Evolutionary conservation across 92 coral and sea anemone species (phyloP).

Genomic region (Epizoanthus ramosus): DNA sequence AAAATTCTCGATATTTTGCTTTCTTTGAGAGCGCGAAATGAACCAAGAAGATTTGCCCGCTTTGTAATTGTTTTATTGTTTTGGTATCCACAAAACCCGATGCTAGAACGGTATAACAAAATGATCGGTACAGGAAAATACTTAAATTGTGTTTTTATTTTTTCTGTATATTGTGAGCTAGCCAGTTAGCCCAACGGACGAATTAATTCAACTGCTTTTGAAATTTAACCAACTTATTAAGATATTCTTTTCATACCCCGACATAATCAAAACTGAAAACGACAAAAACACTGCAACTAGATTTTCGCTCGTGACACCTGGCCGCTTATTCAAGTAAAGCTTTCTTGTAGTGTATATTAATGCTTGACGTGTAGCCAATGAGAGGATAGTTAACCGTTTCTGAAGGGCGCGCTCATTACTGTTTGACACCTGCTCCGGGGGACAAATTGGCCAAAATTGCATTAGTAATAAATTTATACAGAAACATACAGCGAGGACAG

Average conservation of each 20-base stretch:
- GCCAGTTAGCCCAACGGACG: not conserved
- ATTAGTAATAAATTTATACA: slow-evolving; percentile 21
- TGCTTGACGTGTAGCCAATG: slow-evolving; percentile 57
- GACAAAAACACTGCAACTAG: slow-evolving; percentile 31
- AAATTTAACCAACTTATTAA: not conserved
- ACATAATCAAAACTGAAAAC: slow-evolving; percentile 21
- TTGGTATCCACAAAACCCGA: not conserved
- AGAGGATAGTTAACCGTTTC: slow-evolving; percentile 29
- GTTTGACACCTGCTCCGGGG: slow-evolving; percentile 20
- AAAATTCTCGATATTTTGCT: not conserved
- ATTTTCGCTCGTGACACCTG: slow-evolving; percentile 59
- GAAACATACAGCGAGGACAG: not conserved
- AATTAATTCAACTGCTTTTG: not conserved
- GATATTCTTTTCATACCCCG: not conserved
- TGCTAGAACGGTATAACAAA: slow-evolving; percentile 5
- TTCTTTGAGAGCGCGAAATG: not conserved
- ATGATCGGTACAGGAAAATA: not conserved
- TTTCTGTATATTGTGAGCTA: not conserved
- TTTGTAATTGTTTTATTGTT: slow-evolving; percentile 15
- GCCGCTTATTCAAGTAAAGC: slow-evolving; percentile 44
- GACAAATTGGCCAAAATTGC: slow-evolving; percentile 33
- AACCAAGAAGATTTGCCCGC: slow-evolving; percentile 4
- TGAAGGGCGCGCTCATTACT: slow-evolving; percentile 28
- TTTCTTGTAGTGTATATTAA: slow-evolving; percentile 57
- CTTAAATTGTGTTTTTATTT: not conserved